phyloP scores from a whole-genome alignment of 2,888 invertebrate genomes.

The Neoitamus cyanurus region DNA sequence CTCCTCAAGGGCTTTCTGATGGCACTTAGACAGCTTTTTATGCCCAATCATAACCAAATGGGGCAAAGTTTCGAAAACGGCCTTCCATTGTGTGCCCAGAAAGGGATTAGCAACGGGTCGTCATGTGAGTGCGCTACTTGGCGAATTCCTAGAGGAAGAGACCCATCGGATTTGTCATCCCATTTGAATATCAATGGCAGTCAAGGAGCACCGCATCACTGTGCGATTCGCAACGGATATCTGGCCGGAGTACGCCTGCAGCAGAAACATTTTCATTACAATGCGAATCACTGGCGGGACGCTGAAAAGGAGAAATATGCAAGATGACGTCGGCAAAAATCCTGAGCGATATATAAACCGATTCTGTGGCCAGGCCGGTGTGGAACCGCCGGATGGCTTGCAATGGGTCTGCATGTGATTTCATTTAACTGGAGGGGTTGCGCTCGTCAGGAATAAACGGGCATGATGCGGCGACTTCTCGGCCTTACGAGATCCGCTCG shows the following conservation, averaged over 20 bases:
- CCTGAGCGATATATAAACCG: conserved; percentile 5
- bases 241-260: conserved; percentile 11
- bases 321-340: conserved; percentile 23
- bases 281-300: background rate
- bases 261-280: conserved; percentile 36
- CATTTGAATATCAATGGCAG: conserved; percentile 34
- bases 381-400: background rate
- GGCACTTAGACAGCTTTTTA: background rate
- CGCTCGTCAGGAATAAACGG: conserved; percentile 26
- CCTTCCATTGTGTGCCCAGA: background rate
- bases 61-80: background rate
- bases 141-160: background rate
- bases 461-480: conserved; percentile 41
- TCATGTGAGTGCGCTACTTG: background rate
- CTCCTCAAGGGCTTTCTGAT: background rate
- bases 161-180: conserved; percentile 9
- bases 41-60: background rate
- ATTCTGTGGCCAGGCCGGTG: background rate
- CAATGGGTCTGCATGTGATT: conserved; percentile 3
- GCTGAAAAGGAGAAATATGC: conserved; percentile 8
- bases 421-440: conserved; percentile 37
- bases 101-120: background rate
- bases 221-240: conserved; percentile 21
- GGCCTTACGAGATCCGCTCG: background rate
- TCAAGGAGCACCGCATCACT: conserved; percentile 4